These are phyloP conservation scores for Flexamia atlantica DNA, from an alignment of 2,888 invertebrate genomes.

Conservation along the genomic window DNA sequence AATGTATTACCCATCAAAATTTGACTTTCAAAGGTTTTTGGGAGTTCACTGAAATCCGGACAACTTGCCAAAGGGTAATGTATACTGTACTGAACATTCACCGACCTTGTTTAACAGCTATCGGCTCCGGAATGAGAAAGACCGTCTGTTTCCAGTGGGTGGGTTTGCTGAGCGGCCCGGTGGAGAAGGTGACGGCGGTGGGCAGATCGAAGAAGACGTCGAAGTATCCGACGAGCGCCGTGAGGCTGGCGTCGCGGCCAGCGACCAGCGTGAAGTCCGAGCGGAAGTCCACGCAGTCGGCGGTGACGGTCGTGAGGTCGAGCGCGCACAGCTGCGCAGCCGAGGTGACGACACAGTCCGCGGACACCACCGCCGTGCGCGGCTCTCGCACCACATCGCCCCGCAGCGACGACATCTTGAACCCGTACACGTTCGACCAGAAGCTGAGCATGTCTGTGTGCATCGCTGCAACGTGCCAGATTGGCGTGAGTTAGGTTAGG, in stretches of 20 bases:
- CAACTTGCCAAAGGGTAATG: no score
- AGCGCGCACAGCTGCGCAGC: slow-evolving; percentile 83
- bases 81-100: no score
- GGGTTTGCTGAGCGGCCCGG: slow-evolving; percentile 84
- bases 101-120: slow-evolving; percentile 82
- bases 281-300: slow-evolving; percentile 83
- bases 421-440: slow-evolving; percentile 97
- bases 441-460: slow-evolving; percentile 87
- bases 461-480: slow-evolving; percentile 76
- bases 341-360: slow-evolving; percentile 82
- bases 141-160: slow-evolving; percentile 98
- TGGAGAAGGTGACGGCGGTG: slow-evolving; percentile 84
- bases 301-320: slow-evolving; percentile 85
- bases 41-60: no score
- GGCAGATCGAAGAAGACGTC: slow-evolving; percentile 90
- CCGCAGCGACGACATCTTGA: slow-evolving; percentile 95
- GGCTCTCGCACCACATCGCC: slow-evolving; percentile 89
- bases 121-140: slow-evolving; percentile 88
- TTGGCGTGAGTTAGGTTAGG: no score
- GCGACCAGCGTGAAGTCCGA: slow-evolving; percentile 83
- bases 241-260: slow-evolving; percentile 82
- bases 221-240: slow-evolving; percentile 94
- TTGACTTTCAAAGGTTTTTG: no score
- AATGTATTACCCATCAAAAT: no score
- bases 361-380: slow-evolving; percentile 82